Evolutionary conservation across 2,797 vertebrate genomes (phyloP), one percentile per base, ranked within the genome.

Genomic region (Cyclopterus lumpus): DNA sequence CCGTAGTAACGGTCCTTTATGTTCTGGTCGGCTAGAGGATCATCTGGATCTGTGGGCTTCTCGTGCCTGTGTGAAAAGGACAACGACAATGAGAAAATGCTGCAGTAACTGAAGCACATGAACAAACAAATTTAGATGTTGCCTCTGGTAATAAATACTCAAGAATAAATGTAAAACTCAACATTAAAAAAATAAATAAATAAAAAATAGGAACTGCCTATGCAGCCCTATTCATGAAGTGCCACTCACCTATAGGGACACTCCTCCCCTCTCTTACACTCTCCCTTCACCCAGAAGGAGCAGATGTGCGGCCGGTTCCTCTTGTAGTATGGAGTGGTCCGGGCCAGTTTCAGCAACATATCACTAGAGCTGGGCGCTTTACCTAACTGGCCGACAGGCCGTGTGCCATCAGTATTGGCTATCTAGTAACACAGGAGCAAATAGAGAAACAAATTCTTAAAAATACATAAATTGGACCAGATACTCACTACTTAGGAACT

Each of bases 241-340:
- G 16, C 3, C 6, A 49, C 91, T 92, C 86, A 96, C 98, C 98
- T 98, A 90, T 99, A 99, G 0, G 98, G 98, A 88, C 98, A 99
- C 82, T 99, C 98, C 77, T 99, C 98, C 70, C 98, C 98, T 95
- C 98, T 95, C 92, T 99, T 98, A 89, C 98, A 99, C 78, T 99
- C 98, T 86, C 98, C 98, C 88, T 99, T 99, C 15, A 99, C 98
- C 98, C 98, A 99, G 91, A 99, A 99, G 77, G 98, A 99, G 77
- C 98, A 99, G 91, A 99, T 99, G 86, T 99, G 98, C 0, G 98
- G 98, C 16, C 98, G 95, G 83, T 99, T 99, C 71, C 98, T 97
- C 91, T 99, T 99, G 89, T 99, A 99, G 88, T 99, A 99, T 0
- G 98, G 98, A 1, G 98, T 99, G 66, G 98, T 99, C 66, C 98